These are phyloP conservation scores for Anorthoa munda DNA, from an alignment of 2,888 invertebrate species.

Conservation along the genomic window DNA sequence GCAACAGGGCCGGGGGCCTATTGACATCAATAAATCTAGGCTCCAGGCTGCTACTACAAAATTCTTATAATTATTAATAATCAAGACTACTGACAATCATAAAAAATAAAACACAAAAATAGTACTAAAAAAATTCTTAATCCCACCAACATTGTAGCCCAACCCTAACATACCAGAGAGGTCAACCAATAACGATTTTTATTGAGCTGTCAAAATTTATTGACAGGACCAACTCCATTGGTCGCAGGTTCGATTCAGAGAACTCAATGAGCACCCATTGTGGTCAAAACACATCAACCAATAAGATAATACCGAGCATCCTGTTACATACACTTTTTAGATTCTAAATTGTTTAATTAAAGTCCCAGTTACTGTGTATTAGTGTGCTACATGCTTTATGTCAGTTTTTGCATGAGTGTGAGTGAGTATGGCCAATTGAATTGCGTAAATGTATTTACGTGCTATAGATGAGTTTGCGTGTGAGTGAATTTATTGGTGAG, in stretches of 20 bases:
- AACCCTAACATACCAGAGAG: constrained; percentile 58
- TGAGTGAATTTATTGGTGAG: constrained; percentile 22
- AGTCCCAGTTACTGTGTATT: constrained; percentile 44
- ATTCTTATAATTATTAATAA: background rate
- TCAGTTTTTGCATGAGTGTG: constrained; percentile 31
- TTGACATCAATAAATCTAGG: no score
- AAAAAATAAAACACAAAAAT: background rate
- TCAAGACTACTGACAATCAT: background rate
- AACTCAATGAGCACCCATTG: constrained; percentile 68
- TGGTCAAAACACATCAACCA: constrained; percentile 66
- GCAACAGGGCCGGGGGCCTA: no score
- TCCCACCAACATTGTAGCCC: constrained; percentile 38
- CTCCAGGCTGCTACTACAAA: no score
- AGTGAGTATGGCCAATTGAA: constrained; percentile 38
- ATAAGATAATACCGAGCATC: constrained; percentile 70
- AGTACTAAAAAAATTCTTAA: background rate
- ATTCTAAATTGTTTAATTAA: constrained; percentile 80
- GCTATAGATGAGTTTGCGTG: constrained; percentile 20
- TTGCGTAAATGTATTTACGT: constrained; percentile 34
- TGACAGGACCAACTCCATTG: constrained; percentile 65
- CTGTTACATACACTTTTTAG: constrained; percentile 72
- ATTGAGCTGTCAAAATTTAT: constrained; percentile 74
- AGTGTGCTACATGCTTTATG: constrained; percentile 39
- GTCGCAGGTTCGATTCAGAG: constrained; percentile 60
- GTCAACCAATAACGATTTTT: constrained; percentile 67